These are phyloP conservation scores for Yponomeuta plumbellus DNA, from an alignment of 2,888 invertebrate species.

Conservation along the genomic window DNA sequence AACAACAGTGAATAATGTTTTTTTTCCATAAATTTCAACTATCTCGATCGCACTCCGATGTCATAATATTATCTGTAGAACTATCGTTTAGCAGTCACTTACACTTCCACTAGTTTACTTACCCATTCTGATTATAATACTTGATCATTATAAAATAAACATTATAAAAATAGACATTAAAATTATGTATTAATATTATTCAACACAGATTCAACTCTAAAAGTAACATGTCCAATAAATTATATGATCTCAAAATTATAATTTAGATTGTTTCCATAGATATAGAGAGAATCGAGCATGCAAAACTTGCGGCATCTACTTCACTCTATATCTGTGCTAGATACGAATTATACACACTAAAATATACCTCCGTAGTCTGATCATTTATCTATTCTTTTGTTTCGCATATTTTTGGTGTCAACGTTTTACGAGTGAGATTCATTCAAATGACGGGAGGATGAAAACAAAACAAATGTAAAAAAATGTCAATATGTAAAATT, in stretches of 20 bases:
- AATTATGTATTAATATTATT: slow-evolving; percentile 64
- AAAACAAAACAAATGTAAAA: not conserved
- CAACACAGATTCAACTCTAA: slow-evolving; percentile 61
- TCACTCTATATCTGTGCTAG: not conserved
- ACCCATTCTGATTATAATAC: slow-evolving; percentile 39
- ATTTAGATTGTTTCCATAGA: not conserved
- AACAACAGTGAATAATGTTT: slow-evolving; percentile 41
- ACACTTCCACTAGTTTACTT: slow-evolving; percentile 7
- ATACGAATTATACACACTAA: slow-evolving; percentile 1
- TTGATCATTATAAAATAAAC: slow-evolving; percentile 56
- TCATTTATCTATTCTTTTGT: not conserved
- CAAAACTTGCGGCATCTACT: no score
- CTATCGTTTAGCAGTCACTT: slow-evolving; percentile 8
- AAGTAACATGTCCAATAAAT: slow-evolving; percentile 46
- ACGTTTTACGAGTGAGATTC: slow-evolving; percentile 6
- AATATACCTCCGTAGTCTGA: not conserved
- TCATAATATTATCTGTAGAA: slow-evolving; percentile 12
- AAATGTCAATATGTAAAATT: slow-evolving; percentile 11
- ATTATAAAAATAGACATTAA: slow-evolving; percentile 70
- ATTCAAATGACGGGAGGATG: not conserved
- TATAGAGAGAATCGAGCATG: no score
- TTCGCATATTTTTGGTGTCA: not conserved
- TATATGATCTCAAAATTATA: slow-evolving; percentile 31
- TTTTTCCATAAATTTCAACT: slow-evolving; percentile 28
- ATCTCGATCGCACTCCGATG: slow-evolving; percentile 13